Evolutionary conservation across 2,888 invertebrate genomes (phyloP).

Genomic region (Sarcophaga caerulescens): DNA sequence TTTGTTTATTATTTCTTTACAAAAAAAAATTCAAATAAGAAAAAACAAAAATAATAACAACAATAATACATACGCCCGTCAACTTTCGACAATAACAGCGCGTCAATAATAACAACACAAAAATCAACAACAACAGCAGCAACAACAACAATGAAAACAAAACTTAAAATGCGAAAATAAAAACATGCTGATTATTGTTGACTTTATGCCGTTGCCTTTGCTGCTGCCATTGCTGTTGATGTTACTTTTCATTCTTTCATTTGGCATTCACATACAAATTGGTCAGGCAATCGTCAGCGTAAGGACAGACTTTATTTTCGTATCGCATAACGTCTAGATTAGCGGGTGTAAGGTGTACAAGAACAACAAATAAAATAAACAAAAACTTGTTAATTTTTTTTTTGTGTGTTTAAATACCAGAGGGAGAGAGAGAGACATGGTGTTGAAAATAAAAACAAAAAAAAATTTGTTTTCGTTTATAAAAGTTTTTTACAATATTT

Average conservation of each 20-base stretch:
- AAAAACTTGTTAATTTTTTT: slow-evolving; percentile 1
- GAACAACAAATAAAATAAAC: slow-evolving; percentile 16
- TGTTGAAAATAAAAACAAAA: slow-evolving; percentile 6
- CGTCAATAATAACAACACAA: slow-evolving; percentile 12
- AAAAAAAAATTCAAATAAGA: slow-evolving; percentile 44
- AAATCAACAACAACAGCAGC: slow-evolving; percentile 25
- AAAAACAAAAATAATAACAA: slow-evolving; percentile 36
- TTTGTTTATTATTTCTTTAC: slow-evolving; percentile 50
- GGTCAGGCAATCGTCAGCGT: not conserved
- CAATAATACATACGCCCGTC: slow-evolving; percentile 36
- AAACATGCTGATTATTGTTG: slow-evolving; percentile 62
- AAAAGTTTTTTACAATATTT: slow-evolving; percentile 60
- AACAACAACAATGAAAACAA: slow-evolving; percentile 34
- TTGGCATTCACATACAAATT: slow-evolving; percentile 24
- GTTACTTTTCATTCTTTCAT: slow-evolving; percentile 43
- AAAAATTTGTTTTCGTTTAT: slow-evolving; percentile 41
- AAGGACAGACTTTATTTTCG: slow-evolving; percentile 16
- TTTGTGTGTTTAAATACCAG: slow-evolving; percentile 19
- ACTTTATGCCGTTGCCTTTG: slow-evolving; percentile 30
- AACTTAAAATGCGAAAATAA: slow-evolving; percentile 15
- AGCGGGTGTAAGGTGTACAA: slow-evolving; percentile 31
- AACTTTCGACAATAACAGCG: slow-evolving; percentile 50
- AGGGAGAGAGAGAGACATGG: no score
- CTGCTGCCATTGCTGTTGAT: slow-evolving; percentile 28
- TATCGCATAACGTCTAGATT: no score